Evolutionary conservation across 2,888 invertebrate species (phyloP), one percentile per base, ranked within the genome.

Genomic region (Idaea dimidiata): DNA sequence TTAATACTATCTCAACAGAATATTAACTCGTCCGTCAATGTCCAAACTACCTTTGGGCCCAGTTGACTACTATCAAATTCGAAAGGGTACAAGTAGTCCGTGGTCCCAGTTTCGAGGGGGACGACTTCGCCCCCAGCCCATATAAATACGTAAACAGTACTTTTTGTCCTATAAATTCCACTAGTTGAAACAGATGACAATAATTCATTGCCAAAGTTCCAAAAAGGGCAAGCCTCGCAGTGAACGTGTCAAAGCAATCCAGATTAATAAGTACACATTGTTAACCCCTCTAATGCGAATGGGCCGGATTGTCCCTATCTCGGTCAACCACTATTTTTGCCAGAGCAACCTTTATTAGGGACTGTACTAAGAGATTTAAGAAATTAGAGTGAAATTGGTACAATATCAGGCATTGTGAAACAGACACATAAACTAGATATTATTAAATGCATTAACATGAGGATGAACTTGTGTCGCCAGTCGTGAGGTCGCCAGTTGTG

Each of bases 291-390:
- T 77, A 79, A 80, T 79, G 74, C 75, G 69, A 71, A 65, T 60
- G 67, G 73, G 70, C 72, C 72, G 74, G 74, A 77, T 81, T 79
- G 43, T 43, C 43, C 43, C 14, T 43, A 43, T 10, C 43, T 8
- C 43, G 86, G 86, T 68, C 71, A 78, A 80, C 86, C 86, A 85
- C 85, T 84, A 84, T 86, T 86, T 85, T 86, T 86, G 83, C 75
- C 69, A 70, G 70, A 71, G 72, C 71, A 73, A 78, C 80, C 81
- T 87, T 86, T 86, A 86, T 84, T 85, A 86, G 79, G 77, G 69
- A 68, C 70, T 74, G 14, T 43, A 43, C 43, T 3, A 43, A 43
- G 43, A 43, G 8, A 43, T 43, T 43, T 43, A 43, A 43, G 24
- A 43, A 10, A 43, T 8, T 43, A 43, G 14, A 2, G 33, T 33